These are phyloP conservation scores for Agrochola litura DNA, from an alignment of 2,888 invertebrate genomes.

Conservation along the genomic window DNA sequence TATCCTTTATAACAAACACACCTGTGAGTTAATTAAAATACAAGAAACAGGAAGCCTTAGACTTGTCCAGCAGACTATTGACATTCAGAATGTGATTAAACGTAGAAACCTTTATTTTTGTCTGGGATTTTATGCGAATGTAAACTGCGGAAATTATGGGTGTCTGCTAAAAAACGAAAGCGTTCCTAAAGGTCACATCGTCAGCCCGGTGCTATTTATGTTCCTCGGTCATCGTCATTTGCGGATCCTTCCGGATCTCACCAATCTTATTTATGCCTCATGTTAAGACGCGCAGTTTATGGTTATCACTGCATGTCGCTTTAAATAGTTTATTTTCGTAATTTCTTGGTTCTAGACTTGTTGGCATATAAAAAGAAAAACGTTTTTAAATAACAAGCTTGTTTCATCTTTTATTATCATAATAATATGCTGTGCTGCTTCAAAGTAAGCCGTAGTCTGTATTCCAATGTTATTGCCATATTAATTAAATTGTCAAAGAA, in stretches of 20 bases:
- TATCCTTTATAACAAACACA: background rate
- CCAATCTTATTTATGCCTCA: slow-evolving; percentile 9
- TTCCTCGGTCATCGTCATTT: slow-evolving; percentile 31
- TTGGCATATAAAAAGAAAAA: background rate
- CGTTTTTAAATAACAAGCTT: too few species aligned
- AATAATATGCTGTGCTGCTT: background rate
- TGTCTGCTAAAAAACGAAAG: slow-evolving; percentile 25
- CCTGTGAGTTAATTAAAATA: slow-evolving; percentile 1
- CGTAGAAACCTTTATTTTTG: slow-evolving; percentile 15
- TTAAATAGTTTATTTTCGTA: slow-evolving; percentile 20
- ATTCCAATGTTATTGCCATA: background rate
- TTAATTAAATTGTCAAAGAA: background rate
- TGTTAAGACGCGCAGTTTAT: background rate
- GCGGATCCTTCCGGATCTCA: slow-evolving; percentile 32
- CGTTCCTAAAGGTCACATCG: slow-evolving; percentile 23
- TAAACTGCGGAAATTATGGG: background rate
- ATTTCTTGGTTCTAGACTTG: slow-evolving; percentile 1
- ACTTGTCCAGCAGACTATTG: slow-evolving; percentile 1
- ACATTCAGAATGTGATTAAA: slow-evolving; percentile 16
- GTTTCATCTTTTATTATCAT: slow-evolving; percentile 8
- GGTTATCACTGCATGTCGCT: slow-evolving; percentile 15
- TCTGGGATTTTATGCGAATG: slow-evolving; percentile 1
- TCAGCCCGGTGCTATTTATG: slow-evolving; percentile 19
- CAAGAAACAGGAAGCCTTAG: slow-evolving; percentile 28
- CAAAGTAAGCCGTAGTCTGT: background rate